Conservation (phyloP, 2,113 vertebrate species). For the Aegotheles bennettii region DNA sequence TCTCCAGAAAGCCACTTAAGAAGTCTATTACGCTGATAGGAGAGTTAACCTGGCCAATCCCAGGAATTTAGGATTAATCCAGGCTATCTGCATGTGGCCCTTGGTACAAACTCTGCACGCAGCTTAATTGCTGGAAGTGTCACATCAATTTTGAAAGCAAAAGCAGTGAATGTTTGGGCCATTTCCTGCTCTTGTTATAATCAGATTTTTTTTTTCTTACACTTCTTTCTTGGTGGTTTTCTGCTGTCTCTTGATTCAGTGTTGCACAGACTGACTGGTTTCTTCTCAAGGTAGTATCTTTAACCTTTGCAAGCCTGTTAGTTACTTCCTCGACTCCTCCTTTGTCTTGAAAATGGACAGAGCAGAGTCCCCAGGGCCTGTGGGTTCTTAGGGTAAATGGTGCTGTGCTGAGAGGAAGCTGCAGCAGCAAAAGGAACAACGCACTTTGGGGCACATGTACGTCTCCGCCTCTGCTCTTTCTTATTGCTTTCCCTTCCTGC, state of each 20-base stretch:
- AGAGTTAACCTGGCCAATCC: not conserved
- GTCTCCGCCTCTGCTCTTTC: not conserved
- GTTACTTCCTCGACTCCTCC: not conserved
- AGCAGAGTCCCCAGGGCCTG: not conserved
- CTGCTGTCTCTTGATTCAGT: not conserved
- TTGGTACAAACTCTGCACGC: rapidly evolving
- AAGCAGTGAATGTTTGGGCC: not conserved
- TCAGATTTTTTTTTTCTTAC: not conserved
- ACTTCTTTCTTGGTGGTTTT: not conserved
- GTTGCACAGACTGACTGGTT: rapidly evolving
- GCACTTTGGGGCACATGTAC: rapidly evolving
- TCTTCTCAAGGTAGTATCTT: not conserved
- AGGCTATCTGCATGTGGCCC: not conserved
- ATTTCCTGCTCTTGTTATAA: not conserved
- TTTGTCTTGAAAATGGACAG: not conserved
- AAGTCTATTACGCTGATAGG: not conserved
- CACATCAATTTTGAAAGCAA: not conserved
- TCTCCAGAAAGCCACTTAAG: not conserved
- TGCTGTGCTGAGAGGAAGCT: not conserved
- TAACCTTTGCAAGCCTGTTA: not conserved
- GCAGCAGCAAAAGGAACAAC: not conserved
- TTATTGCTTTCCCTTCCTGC: conserved; percentile 53
- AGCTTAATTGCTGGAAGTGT: not conserved
- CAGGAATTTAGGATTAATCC: not conserved
- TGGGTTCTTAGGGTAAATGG: not conserved